Conservation (phyloP, 2,113 vertebrate species). For the Otus sunia region DNA sequence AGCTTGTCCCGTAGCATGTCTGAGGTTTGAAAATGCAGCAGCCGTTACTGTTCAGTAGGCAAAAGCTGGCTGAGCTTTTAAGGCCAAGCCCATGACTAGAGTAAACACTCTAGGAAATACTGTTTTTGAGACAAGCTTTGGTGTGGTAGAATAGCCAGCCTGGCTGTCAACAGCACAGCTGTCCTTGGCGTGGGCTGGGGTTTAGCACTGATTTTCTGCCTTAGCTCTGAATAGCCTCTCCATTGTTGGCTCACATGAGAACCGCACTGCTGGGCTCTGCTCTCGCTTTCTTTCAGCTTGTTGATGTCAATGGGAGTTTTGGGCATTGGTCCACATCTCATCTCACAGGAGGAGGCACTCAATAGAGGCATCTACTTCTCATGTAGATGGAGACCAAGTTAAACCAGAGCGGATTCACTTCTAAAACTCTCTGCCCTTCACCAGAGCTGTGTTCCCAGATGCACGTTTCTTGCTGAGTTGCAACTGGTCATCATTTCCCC, state of each 20-base stretch:
- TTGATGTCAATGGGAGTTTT: constrained; percentile 4
- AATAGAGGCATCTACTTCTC: background rate
- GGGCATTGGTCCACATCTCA: constrained; percentile 30
- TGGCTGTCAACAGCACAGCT: constrained; percentile 52
- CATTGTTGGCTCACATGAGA: constrained; percentile 32
- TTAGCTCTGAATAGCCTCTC: constrained; percentile 30
- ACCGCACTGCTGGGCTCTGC: background rate
- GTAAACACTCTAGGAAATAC: constrained; percentile 25
- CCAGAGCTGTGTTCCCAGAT: background rate
- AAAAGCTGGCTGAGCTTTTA: constrained; percentile 24
- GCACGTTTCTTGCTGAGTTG: background rate
- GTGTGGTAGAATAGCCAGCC: background rate
- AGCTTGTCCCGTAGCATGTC: background rate
- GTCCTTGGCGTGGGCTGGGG: constrained; percentile 9
- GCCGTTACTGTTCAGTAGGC: background rate
- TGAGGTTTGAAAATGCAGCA: background rate
- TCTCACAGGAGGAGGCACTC: background rate
- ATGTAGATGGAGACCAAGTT: background rate
- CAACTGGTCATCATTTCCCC: background rate
- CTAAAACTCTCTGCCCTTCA: background rate
- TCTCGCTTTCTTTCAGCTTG: background rate
- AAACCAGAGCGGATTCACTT: background rate
- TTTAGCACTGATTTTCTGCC: constrained; percentile 46
- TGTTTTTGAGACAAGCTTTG: constrained; percentile 2
- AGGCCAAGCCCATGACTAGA: background rate